Evolutionary conservation across 1,140 invertebrate species (phyloP).

Genomic region (Forficula auricularia): DNA sequence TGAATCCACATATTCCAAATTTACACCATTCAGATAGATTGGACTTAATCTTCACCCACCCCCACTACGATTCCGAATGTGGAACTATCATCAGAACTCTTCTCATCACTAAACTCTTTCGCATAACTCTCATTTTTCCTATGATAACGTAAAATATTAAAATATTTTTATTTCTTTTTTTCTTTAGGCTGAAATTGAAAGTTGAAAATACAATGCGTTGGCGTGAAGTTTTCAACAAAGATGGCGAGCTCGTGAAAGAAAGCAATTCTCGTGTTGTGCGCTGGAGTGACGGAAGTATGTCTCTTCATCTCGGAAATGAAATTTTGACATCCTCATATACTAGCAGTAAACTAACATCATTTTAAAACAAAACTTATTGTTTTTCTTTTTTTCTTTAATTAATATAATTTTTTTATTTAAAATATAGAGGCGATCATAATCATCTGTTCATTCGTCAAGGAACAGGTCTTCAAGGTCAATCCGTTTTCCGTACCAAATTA

Average conservation of each 20-base stretch:
- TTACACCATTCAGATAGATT: no score
- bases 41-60: no score
- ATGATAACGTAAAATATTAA: no score
- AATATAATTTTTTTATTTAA: conserved; percentile 2
- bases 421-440: conserved; percentile 83
- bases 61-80: no score
- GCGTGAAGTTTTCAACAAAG: conserved; percentile 70
- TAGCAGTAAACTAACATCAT: conserved; percentile 37
- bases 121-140: no score
- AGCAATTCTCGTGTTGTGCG: conserved; percentile 89
- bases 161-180: conserved; percentile 10
- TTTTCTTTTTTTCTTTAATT: conserved; percentile 4
- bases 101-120: no score
- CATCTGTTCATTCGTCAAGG: conserved; percentile 93
- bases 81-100: no score
- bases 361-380: neutral
- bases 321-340: conserved; percentile 98
- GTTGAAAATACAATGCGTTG: conserved; percentile 97
- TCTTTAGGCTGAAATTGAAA: conserved; percentile 59
- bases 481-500: conserved; percentile 89
- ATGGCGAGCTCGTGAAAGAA: conserved; percentile 69
- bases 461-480: conserved; percentile 91
- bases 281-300: conserved; percentile 97
- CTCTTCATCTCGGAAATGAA: conserved; percentile 89
- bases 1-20: no score